Conservation (phyloP, 2,888 invertebrate species). For the Conomelus anceps region DNA sequence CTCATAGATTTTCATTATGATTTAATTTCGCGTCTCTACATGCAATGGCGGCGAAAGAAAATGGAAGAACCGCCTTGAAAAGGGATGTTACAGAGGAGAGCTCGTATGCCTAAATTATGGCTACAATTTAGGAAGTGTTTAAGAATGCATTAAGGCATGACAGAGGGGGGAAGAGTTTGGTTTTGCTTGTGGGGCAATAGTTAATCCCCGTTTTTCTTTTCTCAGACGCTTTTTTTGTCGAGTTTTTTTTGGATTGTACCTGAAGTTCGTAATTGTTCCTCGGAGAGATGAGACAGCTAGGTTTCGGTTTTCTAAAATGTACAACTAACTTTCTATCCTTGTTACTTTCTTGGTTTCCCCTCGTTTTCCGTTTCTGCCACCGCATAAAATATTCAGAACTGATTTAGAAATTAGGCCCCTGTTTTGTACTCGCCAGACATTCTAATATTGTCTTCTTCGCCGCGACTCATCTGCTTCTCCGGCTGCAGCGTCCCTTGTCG, state of each 20-base stretch:
- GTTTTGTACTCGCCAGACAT: neutral
- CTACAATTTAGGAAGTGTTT: neutral
- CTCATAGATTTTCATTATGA: neutral
- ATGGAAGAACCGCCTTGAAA: neutral
- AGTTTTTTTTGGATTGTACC: neutral
- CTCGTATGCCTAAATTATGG: neutral
- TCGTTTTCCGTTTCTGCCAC: neutral
- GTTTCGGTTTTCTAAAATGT: neutral
- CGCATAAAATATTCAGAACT: conserved; percentile 28
- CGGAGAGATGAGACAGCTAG: neutral
- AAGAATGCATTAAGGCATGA: neutral
- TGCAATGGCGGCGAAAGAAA: neutral
- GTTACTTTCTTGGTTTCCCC: neutral
- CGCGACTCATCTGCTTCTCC: neutral
- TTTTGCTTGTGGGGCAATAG: neutral
- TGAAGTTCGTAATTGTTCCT: conserved; percentile 4
- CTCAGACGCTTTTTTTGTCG: neutral
- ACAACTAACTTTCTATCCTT: neutral
- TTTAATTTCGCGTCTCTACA: neutral
- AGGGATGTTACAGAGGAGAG: too few relatives aligned
- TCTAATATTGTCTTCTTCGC: conserved; percentile 6
- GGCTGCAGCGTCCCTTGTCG: neutral
- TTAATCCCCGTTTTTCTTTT: neutral
- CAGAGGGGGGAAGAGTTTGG: neutral
- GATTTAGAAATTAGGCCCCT: conserved; percentile 21